Base-by-base conservation (phyloP, 2,888 invertebrate species). In the Orthosia gothica region DNA sequence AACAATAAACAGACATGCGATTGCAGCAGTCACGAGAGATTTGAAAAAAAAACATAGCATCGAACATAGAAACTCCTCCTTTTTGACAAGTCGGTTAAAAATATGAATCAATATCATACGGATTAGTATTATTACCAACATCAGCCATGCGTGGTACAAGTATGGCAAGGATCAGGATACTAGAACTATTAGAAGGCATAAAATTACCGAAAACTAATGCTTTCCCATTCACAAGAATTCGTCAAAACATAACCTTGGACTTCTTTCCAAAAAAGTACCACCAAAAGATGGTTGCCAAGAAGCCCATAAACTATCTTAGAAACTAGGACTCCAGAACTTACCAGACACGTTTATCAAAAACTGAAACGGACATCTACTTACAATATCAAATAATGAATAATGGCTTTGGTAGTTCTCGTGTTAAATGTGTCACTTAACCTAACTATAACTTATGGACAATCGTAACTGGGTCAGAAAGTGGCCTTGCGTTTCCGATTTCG, bases 391-490 rank as follows among this genome's bases (percentile, higher is more conserved):
- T 55, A 16, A 20, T 75, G n/a, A 55, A 66, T 75, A 74, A 47
- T 23, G 23, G 47, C 18, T 67, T 40, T 59, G 50, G 64, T 32
- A 55, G 58, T 65, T 55, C 70, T 72, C 58, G 20, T 70, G 64
- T 73, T 77, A 69, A 64, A 82, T 61, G 67, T 82, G 74, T 79
- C 84, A 75, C 76, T 67, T 72, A 67, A 67, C 65, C 54, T 69
- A 69, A 52, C 50, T 40, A 61, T 55, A 62, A 80, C 20, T 67
- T 73, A 65, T 65, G 80, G 55, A 67, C 66, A 65, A 62, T 70
- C 49, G 52, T 75, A 84, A 72, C 61, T 73, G 45, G 87, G 85
- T 86, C 82, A 84, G 52, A 32, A 18, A 65, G 55, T 58, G 40
- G 20, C 74, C 73, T 75, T 75, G 69, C 54, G 73, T 82, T 77